A percentile compares a stretch with the other conserved stretches of the same genome.
These are phyloP conservation scores for Zalophus californianus DNA, from an alignment of 2,797 vertebrate species.

Conservation along the genomic window DNA sequence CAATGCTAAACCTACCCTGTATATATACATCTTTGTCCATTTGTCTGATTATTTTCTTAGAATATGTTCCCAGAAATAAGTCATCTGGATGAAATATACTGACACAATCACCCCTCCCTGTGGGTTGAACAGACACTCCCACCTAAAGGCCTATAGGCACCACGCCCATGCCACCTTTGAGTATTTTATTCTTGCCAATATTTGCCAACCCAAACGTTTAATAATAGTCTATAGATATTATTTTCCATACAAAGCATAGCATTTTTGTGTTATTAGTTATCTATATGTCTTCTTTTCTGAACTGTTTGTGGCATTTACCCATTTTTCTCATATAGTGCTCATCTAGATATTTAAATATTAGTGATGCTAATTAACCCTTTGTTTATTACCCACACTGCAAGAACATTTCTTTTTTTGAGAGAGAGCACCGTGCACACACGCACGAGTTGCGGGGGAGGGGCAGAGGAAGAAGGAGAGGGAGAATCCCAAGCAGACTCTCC, in stretches of 20 bases:
- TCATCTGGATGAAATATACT: background rate
- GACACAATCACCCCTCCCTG: background rate
- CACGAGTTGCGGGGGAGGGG: background rate
- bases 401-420: background rate
- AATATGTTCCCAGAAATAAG: background rate
- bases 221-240: background rate
- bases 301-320: background rate
- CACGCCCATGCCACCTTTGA: background rate
- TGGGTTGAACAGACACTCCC: background rate
- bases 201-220: background rate
- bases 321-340: background rate
- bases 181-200: background rate
- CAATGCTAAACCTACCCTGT: background rate
- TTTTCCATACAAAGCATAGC: background rate
- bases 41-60: slow-evolving; percentile 8
- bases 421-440: background rate
- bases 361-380: background rate
- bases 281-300: background rate
- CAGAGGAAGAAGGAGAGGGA: background rate
- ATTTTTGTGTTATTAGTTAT: background rate
- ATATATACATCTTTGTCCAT: background rate
- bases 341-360: background rate
- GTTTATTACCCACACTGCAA: background rate
- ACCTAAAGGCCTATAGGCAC: background rate
- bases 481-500: background rate